phyloP scores from a whole-genome alignment of 2,888 invertebrate species.

The Pimpla rufipes region DNA sequence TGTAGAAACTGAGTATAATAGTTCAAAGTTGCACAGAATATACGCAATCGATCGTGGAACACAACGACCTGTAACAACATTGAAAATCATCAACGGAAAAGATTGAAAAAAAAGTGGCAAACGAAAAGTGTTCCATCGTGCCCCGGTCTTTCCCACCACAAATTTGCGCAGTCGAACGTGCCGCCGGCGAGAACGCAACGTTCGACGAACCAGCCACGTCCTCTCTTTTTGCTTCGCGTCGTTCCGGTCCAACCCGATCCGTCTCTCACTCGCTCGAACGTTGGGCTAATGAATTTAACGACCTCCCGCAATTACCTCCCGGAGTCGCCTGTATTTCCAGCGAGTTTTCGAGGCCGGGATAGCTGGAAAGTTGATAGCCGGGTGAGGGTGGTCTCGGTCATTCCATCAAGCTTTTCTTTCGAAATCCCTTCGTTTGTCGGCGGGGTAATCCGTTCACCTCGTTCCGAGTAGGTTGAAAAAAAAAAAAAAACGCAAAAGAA shows the following conservation, averaged over 20 bases:
- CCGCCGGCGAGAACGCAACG: background rate
- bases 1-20: too few relatives aligned
- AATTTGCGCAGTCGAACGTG: constrained; percentile 7
- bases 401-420: constrained; percentile 19
- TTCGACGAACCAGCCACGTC: background rate
- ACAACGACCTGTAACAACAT: too few relatives aligned
- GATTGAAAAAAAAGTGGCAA: too few relatives aligned
- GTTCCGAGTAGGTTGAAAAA: background rate
- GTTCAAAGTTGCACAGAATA: too few relatives aligned
- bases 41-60: too few relatives aligned
- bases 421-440: constrained; percentile 3
- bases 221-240: background rate
- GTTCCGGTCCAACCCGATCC: constrained; percentile 7
- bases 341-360: background rate
- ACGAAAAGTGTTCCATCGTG: too few relatives aligned
- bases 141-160: too few relatives aligned
- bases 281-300: constrained; percentile 60
- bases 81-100: too few relatives aligned
- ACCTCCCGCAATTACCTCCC: constrained; percentile 60
- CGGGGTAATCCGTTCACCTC: background rate
- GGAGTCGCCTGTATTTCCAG: constrained; percentile 36
- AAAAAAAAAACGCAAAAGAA: too few relatives aligned
- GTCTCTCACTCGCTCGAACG: constrained; percentile 31
- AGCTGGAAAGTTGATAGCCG: background rate
- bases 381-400: background rate